Evolutionary conservation across 2,113 vertebrate species (phyloP).

Genomic region (Brachirus orientalis): DNA sequence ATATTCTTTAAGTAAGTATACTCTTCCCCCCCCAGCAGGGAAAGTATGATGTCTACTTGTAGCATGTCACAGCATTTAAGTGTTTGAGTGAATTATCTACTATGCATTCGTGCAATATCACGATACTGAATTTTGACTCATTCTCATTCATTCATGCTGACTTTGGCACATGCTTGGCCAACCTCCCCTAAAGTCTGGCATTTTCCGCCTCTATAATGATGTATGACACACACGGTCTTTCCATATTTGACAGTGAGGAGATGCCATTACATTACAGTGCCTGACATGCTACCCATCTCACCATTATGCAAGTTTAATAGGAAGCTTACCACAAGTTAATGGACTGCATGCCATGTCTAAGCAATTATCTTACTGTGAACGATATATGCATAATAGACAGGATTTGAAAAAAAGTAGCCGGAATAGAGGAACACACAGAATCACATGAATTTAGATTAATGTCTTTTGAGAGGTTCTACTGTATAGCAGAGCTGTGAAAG

Average conservation of each 20-base stretch:
- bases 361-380: conserved; percentile 74
- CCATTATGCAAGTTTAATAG: conserved; percentile 79
- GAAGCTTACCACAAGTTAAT: conserved; percentile 72
- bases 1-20: neutral
- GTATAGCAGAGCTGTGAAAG: conserved; percentile 3
- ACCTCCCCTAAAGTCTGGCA: conserved; percentile 33
- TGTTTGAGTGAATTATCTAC: conserved; percentile 29
- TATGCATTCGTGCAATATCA: conserved; percentile 12
- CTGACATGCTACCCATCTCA: conserved; percentile 68
- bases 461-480: conserved; percentile 7
- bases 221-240: conserved; percentile 67
- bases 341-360: conserved; percentile 73
- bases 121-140: conserved; percentile 16
- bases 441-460: conserved; percentile 37
- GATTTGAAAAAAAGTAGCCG: conserved; percentile 49
- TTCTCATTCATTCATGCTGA: conserved; percentile 25
- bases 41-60: neutral
- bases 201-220: conserved; percentile 58
- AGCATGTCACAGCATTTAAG: conserved; percentile 7
- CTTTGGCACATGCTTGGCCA: conserved; percentile 34
- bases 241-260: conserved; percentile 66
- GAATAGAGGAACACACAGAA: conserved; percentile 48
- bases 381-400: conserved; percentile 58
- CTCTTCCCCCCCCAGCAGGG: neutral
- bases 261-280: conserved; percentile 71